Evolutionary conservation across 1,140 invertebrate genomes (phyloP).

Genomic region (Coptotermes formosanus): DNA sequence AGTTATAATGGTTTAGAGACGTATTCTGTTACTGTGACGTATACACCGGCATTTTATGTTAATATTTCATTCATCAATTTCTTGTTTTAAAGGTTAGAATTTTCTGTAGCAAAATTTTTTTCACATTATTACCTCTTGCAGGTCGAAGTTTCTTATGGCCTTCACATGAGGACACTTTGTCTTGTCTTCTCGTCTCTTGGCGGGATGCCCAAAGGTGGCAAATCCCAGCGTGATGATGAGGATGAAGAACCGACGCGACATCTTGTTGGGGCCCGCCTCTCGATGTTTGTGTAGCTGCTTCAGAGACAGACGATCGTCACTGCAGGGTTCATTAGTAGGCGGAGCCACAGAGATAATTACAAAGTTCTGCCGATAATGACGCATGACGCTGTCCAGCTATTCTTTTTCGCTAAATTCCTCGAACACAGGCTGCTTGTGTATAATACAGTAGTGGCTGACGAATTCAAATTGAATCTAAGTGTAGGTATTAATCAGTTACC

Average conservation of each 20-base stretch:
- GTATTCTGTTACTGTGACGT: no score
- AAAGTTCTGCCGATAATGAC: neutral
- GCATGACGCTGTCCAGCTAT: no score
- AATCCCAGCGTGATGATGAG: neutral
- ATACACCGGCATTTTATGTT: no score
- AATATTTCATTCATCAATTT: no score
- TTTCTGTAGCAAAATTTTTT: no score
- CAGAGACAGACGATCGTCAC: neutral
- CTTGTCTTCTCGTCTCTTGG: slow-evolving; percentile 54
- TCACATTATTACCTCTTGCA: slow-evolving; percentile 45
- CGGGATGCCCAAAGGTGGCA: slow-evolving; percentile 36
- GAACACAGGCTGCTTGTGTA: no score
- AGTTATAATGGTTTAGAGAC: no score
- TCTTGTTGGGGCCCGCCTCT: neutral
- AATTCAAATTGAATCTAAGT: no score
- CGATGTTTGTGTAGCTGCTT: neutral
- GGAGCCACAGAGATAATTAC: neutral
- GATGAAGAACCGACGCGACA: neutral
- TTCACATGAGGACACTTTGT: slow-evolving; percentile 58
- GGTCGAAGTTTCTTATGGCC: slow-evolving; percentile 51
- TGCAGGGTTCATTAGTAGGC: neutral
- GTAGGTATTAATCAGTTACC: no score
- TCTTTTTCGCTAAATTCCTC: no score
- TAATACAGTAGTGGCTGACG: no score
- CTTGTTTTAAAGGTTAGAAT: no score